These are phyloP conservation scores for Pseudolycoriella hygida DNA, from an alignment of 2,888 invertebrate species.

Conservation along the genomic window DNA sequence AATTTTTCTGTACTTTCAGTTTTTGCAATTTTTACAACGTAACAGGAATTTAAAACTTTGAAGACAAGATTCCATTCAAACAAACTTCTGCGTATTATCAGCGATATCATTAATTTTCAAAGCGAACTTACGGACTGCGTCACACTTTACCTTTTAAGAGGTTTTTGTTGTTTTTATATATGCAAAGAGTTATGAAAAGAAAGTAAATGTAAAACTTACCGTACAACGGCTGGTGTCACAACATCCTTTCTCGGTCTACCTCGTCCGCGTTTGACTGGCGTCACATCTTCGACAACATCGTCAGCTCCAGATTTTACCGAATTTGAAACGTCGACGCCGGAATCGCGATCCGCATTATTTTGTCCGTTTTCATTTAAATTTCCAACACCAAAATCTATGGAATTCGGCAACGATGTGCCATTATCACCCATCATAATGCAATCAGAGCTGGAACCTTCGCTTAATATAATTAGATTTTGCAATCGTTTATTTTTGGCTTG, in stretches of 20 bases:
- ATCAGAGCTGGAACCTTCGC: conserved; percentile 31
- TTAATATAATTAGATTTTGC: conserved; percentile 12
- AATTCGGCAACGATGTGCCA: conserved; percentile 10
- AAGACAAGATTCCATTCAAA: too few relatives aligned
- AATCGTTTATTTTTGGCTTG: background rate
- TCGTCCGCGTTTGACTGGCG: conserved; percentile 25
- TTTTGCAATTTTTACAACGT: too few relatives aligned
- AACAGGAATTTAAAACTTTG: too few relatives aligned
- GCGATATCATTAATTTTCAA: too few relatives aligned
- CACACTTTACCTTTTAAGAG: too few relatives aligned
- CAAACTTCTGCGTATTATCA: too few relatives aligned
- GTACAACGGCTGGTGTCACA: conserved; percentile 22
- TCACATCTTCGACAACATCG: conserved; percentile 8
- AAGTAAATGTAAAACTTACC: background rate
- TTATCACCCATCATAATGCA: conserved; percentile 21
- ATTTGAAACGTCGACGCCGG: conserved; percentile 10
- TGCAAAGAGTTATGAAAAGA: too few relatives aligned
- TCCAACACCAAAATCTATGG: background rate
- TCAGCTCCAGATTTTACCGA: conserved; percentile 7
- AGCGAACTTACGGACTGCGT: too few relatives aligned
- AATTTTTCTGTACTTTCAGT: too few relatives aligned
- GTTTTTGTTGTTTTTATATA: too few relatives aligned
- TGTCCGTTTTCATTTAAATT: conserved; percentile 5
- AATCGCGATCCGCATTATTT: conserved; percentile 8
- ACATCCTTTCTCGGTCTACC: conserved; percentile 31